Conservation (phyloP, 2,113 vertebrate genomes). For the Cottus gobio region DNA sequence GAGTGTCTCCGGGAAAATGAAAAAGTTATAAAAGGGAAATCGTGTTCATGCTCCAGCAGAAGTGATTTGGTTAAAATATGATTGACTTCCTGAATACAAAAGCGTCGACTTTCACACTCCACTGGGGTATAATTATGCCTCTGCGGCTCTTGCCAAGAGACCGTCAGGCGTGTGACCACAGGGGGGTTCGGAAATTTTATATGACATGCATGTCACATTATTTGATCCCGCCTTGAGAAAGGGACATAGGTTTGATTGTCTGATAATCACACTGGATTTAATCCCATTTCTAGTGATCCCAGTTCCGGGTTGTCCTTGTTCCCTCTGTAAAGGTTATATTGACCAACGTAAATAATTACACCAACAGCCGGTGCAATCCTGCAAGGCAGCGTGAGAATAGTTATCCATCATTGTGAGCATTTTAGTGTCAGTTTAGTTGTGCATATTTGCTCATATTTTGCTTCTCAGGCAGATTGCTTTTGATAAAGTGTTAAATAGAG, state of each 20-base stretch:
- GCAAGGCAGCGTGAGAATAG: slow-evolving; percentile 2
- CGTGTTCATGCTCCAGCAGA: slow-evolving; percentile 41
- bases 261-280: slow-evolving; percentile 37
- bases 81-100: slow-evolving; percentile 68
- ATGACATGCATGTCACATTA: slow-evolving; percentile 51
- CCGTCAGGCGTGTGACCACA: slow-evolving; percentile 40
- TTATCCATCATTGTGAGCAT: slow-evolving; percentile 11
- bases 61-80: slow-evolving; percentile 62
- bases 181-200: slow-evolving; percentile 36
- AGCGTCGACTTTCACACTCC: slow-evolving; percentile 63
- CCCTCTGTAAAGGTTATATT: slow-evolving; percentile 25
- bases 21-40: slow-evolving; percentile 20
- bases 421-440: neutral
- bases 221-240: slow-evolving; percentile 21
- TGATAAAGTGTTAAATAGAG: neutral
- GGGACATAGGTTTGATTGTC: slow-evolving; percentile 21
- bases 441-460: slow-evolving; percentile 11
- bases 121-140: slow-evolving; percentile 66
- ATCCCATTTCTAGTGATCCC: slow-evolving; percentile 39
- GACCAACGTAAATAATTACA: slow-evolving; percentile 16
- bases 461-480: neutral
- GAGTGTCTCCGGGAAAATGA: slow-evolving; percentile 40
- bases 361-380: neutral
- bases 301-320: slow-evolving; percentile 15
- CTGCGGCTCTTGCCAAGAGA: slow-evolving; percentile 54